Conservation (phyloP, 1,140 invertebrate species). For the Oryzaephilus surinamensis region DNA sequence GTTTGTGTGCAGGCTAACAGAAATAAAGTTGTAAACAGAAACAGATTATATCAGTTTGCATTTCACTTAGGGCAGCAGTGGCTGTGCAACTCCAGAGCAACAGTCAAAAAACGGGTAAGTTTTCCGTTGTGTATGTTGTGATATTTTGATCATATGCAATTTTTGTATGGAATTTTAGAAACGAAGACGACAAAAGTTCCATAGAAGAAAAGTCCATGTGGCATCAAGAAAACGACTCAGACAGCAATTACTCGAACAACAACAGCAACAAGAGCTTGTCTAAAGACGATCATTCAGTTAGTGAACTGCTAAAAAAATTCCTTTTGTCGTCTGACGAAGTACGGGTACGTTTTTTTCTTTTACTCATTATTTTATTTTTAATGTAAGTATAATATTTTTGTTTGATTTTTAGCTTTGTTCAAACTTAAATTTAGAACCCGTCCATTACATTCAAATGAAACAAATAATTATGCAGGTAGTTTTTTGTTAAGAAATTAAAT, state of each 20-base stretch:
- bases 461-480: constrained; percentile 39
- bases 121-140: constrained; percentile 8
- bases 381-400: constrained; percentile 8
- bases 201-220: constrained; percentile 67
- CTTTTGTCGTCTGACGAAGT: constrained; percentile 10
- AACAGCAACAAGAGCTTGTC: constrained; percentile 18
- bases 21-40: constrained; percentile 26
- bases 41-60: constrained; percentile 57
- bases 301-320: no score
- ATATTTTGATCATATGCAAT: constrained; percentile 4
- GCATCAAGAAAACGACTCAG: constrained; percentile 46
- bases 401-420: constrained; percentile 40
- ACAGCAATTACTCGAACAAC: constrained; percentile 22
- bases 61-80: constrained; percentile 76
- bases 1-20: constrained; percentile 28
- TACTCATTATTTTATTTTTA: constrained; percentile 5
- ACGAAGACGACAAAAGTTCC: constrained; percentile 64
- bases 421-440: constrained; percentile 42
- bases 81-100: constrained; percentile 53
- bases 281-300: constrained; percentile 11
- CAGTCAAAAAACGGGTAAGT: constrained; percentile 49
- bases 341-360: constrained; percentile 20
- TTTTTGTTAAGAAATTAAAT: no score
- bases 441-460: constrained; percentile 47
- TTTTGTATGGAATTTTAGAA: constrained; percentile 49